Evolutionary conservation across 2,888 invertebrate species (phyloP), one percentile per base, ranked within the genome.

Genomic region (Lasioglossum oenotherae): DNA sequence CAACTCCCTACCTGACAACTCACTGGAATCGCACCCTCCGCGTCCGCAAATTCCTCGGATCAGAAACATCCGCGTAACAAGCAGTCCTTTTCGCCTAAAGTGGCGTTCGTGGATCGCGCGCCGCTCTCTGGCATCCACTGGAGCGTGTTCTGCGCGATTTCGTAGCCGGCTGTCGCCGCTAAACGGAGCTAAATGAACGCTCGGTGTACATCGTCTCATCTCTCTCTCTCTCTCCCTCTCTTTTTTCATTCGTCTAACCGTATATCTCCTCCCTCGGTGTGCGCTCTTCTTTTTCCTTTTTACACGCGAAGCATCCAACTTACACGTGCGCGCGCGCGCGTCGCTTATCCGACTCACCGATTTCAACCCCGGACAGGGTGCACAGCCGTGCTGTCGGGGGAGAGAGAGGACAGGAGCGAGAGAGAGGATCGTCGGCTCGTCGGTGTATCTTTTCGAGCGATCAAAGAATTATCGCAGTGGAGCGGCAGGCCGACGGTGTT

Each of bases 401-500:
- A 44, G 74, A 72, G 41, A 23, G 27, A 74, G 8, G 44, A 44
- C 44, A 4, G 12, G 10, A 3, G 38, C 10, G 38, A 44, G 72
- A 46, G 27, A 64, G 78, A n/a, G 78, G 67, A 19, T 35, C 31
- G 74, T 80, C 78, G 89, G 86, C 86, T 85, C 85, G 89, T 85
- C 87, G 89, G 91, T 89, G 92, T 92, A 93, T 93, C 94, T 93
- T 93, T 93, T 91, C 91, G 91, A 92, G 91, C 93, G 93, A 94
- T 94, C 94, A 94, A 94, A 94, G 94, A 94, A 94, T 94, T 93
- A 94, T 92, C 93, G 92, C 91, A 88, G 89, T 86, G 88, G 88
- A 89, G 89, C 89, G 92, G 90, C 92, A 92, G 91, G 89, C 88
- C 90, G 91, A 90, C 90, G 91, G 88, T 89, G 91, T 92, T 92